Base-by-base conservation (phyloP, 1,140 invertebrate genomes). In the Magallana ariakensis region DNA sequence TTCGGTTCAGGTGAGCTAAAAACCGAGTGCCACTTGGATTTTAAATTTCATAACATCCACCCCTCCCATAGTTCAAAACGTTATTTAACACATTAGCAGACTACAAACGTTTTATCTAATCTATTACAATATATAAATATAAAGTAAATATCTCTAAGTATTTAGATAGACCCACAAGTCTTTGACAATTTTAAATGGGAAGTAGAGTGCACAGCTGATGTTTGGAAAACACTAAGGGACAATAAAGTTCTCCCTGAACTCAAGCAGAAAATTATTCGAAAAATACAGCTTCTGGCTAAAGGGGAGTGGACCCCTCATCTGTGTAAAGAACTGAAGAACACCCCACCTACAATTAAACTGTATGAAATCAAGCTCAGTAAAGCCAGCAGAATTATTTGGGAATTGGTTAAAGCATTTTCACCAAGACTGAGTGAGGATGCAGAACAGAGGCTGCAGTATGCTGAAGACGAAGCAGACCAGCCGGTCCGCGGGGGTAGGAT, bases 111-210 rank as follows among this genome's bases (percentile, higher is more conserved):
- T 46, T 46, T 46, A 46, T 46, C 0, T 46, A 2, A 46, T 46
- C 0, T 46, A 4, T 46, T 46, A 46, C 33, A 46, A 46, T 46
- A 46, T 46, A 33, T 3, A 3, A 33, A 3, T n/a, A n/a, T n/a
- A n/a, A n/a, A 33, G 33, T 33, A 33, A 33, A 33, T 33, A 33
- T 33, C 33, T 33, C 1, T 33, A 33, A 1, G 33, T 33, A 33
- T 33, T 33, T 53, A 86, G 85, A 70, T 83, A 83, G 88, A 89
- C 85, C 75, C 62, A 54, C 81, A 91, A 83, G 86, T 90, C 0
- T 93, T 93, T 91, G 93, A 93, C 58, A 92, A 91, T 85, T 87
- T 93, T 53, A 92, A 91, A 53, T 94, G 93, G 93, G 93, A 94
- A 62, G 91, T 94, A 8, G 93, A 94, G 84, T 94, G 93, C 84